phyloP scores from a whole-genome alignment of 2,113 vertebrate species.

The Cephalopholis sonnerati region DNA sequence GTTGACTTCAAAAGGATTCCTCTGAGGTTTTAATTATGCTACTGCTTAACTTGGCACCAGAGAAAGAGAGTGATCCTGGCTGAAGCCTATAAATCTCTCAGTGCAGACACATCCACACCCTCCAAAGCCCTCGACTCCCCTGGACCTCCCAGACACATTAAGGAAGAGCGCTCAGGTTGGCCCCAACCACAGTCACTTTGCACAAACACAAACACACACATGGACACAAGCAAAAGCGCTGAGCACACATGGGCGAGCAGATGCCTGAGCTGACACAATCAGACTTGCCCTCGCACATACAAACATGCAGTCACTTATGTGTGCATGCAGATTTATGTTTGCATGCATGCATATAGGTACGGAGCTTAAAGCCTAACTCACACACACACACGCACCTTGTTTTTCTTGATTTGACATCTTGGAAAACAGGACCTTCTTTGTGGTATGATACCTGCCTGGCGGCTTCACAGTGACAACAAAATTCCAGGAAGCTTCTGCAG shows the following conservation, averaged over 20 bases:
- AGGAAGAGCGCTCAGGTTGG: conserved; percentile 73
- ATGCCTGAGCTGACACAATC: conserved; percentile 58
- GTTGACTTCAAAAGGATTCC: conserved; percentile 87
- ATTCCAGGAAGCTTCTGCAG: not conserved
- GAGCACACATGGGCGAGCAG: conserved; percentile 63
- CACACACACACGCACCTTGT: no score
- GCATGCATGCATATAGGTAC: not conserved
- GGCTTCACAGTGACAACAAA: not conserved
- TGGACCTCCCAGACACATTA: conserved; percentile 85
- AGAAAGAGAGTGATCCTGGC: conserved; percentile 84
- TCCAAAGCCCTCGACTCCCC: conserved; percentile 82
- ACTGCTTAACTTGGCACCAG: conserved; percentile 88
- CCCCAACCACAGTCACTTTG: conserved; percentile 70
- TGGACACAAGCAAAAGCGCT: conserved; percentile 62
- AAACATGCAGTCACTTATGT: conserved; percentile 1
- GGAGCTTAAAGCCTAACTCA: not conserved
- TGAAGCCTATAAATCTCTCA: conserved; percentile 86
- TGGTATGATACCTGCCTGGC: not conserved
- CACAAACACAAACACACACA: conserved; percentile 62
- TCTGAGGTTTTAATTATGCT: conserved; percentile 87
- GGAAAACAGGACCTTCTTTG: not conserved
- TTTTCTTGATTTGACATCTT: not conserved
- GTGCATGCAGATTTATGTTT: conserved; percentile 3
- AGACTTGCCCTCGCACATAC: conserved; percentile 38
- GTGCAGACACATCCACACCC: conserved; percentile 83